Conservation (phyloP, 2,797 vertebrate species). For the Pseudomugil gertrudae region DNA sequence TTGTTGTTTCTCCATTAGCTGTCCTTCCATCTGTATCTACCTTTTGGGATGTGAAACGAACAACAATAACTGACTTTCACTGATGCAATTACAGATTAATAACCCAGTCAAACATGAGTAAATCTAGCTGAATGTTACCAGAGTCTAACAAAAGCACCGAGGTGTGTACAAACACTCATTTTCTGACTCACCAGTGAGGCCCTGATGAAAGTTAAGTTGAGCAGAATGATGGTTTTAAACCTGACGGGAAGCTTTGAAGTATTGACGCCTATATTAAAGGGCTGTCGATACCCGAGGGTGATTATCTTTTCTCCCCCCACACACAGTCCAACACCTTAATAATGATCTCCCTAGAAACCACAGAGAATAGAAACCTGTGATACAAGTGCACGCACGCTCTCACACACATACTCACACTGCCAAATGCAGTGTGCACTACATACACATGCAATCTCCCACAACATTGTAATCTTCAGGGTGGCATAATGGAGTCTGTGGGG, state of each 20-base stretch:
- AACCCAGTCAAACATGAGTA: neutral
- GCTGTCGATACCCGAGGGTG: slow-evolving; percentile 36
- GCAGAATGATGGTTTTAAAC: slow-evolving; percentile 14
- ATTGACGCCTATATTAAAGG: slow-evolving; percentile 33
- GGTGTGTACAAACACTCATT: neutral
- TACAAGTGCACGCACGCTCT: neutral
- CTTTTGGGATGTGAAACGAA: neutral
- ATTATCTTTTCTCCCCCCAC: slow-evolving; percentile 42
- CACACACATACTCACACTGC: slow-evolving; percentile 2
- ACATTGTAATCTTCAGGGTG: slow-evolving; percentile 84
- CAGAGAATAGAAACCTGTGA: slow-evolving; percentile 29
- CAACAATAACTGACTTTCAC: neutral
- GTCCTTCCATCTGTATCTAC: neutral
- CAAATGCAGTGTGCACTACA: slow-evolving; percentile 10
- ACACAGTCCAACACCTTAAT: slow-evolving; percentile 62
- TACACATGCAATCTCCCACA: slow-evolving; percentile 42
- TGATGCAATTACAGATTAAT: slow-evolving; percentile 6
- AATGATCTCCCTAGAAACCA: slow-evolving; percentile 74
- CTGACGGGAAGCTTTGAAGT: slow-evolving; percentile 25
- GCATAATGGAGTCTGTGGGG: slow-evolving; percentile 83
- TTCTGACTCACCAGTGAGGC: slow-evolving; percentile 3
- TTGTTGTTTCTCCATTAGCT: neutral
- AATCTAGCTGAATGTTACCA: neutral
- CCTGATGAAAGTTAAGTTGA: slow-evolving; percentile 14
- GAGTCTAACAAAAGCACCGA: neutral